phyloP scores from a whole-genome alignment of 2,113 vertebrate genomes.

The Actenoides lindsayi region DNA sequence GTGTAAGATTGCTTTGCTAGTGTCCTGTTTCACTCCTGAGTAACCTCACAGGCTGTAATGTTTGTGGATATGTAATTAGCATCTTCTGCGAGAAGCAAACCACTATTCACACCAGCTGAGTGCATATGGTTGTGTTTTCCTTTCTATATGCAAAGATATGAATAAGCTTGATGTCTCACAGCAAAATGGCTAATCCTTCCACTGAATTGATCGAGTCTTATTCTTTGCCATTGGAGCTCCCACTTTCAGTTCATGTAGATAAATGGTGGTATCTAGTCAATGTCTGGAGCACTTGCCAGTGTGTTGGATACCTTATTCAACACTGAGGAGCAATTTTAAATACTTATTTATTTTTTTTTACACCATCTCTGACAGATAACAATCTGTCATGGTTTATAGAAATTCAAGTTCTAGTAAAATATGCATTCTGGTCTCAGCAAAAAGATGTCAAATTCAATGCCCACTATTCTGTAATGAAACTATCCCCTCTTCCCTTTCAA shows the following conservation, averaged over 20 bases:
- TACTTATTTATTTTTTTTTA: neutral
- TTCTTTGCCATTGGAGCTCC: neutral
- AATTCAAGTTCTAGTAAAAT: neutral
- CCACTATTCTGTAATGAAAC: neutral
- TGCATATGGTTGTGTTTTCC: neutral
- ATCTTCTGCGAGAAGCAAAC: neutral
- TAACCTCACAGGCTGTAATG: neutral
- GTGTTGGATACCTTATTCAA: neutral
- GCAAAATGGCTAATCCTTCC: neutral
- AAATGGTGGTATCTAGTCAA: neutral
- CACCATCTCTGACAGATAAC: neutral
- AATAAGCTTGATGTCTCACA: neutral
- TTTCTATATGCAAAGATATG: neutral
- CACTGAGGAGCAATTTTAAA: neutral
- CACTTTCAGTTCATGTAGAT: neutral
- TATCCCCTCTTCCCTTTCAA: neutral
- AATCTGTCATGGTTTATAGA: neutral
- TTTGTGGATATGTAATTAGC: neutral
- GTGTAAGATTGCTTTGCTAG: neutral
- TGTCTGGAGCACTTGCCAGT: neutral
- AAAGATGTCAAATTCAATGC: neutral
- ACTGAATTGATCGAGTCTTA: neutral
- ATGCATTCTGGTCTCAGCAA: neutral
- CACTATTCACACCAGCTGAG: neutral
- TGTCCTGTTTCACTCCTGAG: neutral